Evolutionary conservation across 2,797 vertebrate genomes (phyloP).

Genomic region (Gymnopithys bicolor): DNA sequence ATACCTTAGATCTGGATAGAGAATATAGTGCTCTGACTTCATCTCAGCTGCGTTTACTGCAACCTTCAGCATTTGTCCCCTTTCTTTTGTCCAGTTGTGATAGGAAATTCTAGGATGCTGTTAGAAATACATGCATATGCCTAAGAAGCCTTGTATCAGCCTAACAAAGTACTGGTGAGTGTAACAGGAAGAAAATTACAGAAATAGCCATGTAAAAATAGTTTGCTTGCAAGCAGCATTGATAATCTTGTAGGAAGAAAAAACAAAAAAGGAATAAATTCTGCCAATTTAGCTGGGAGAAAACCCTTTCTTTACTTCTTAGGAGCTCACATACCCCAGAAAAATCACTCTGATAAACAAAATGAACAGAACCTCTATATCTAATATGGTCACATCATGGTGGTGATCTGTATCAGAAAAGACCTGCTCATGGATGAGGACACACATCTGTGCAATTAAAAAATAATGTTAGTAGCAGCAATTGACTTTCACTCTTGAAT

Average conservation of each 20-base stretch:
- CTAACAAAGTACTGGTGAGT: background rate
- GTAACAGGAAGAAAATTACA: slow-evolving; percentile 7
- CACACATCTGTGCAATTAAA: background rate
- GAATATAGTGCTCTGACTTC: slow-evolving; percentile 8
- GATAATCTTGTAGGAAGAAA: background rate
- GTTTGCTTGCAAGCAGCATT: background rate
- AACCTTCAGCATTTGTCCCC: background rate
- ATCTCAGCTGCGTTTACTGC: background rate
- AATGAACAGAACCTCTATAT: background rate
- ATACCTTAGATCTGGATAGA: slow-evolving; percentile 18
- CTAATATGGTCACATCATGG: background rate
- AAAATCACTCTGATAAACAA: background rate
- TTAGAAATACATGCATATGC: background rate
- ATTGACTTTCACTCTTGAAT: background rate
- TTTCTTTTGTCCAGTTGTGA: background rate
- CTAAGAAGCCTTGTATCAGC: background rate
- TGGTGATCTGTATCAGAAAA: background rate
- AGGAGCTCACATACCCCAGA: background rate
- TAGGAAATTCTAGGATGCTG: background rate
- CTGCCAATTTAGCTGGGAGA: background rate
- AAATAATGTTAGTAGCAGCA: background rate
- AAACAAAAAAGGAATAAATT: background rate
- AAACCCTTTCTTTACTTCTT: background rate
- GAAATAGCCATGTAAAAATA: background rate
- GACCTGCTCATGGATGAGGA: background rate